Conservation (phyloP, 2,888 invertebrate species). For the Campoplex nolae region DNA sequence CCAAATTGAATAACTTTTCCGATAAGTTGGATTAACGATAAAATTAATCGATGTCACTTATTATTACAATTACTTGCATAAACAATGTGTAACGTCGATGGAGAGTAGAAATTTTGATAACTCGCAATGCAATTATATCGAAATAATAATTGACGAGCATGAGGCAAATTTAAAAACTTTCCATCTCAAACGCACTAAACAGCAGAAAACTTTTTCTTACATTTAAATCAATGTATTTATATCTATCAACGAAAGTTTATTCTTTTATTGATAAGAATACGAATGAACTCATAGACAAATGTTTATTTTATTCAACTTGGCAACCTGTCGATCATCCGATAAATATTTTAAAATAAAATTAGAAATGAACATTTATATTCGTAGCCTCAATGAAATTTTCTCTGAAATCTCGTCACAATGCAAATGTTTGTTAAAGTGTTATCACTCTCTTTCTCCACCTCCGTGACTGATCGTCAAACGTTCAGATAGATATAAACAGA, state of each 20-base stretch:
- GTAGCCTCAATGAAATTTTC: not conserved
- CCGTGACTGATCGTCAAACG: not conserved
- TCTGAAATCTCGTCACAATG: not conserved
- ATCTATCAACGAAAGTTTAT: no score
- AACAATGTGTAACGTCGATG: not conserved
- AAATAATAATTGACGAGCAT: not conserved
- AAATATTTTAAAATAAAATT: not conserved
- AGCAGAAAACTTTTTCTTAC: no score
- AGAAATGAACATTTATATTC: not conserved
- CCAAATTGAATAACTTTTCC: not conserved
- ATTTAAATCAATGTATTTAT: no score
- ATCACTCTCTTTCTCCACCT: not conserved
- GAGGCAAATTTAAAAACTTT: not conserved
- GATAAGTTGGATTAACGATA: not conserved
- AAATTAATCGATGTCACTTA: not conserved
- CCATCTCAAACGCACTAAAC: not conserved
- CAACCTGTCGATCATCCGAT: not conserved
- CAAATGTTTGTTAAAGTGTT: not conserved
- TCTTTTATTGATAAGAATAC: no score
- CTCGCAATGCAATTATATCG: not conserved
- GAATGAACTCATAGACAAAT: not conserved
- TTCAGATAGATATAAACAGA: slow-evolving; percentile 1
- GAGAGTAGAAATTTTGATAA: not conserved
- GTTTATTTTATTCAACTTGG: not conserved
- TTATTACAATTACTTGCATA: not conserved